phyloP scores from a whole-genome alignment of 2,797 vertebrate species.

The Phrynocephalus vlangalii region DNA sequence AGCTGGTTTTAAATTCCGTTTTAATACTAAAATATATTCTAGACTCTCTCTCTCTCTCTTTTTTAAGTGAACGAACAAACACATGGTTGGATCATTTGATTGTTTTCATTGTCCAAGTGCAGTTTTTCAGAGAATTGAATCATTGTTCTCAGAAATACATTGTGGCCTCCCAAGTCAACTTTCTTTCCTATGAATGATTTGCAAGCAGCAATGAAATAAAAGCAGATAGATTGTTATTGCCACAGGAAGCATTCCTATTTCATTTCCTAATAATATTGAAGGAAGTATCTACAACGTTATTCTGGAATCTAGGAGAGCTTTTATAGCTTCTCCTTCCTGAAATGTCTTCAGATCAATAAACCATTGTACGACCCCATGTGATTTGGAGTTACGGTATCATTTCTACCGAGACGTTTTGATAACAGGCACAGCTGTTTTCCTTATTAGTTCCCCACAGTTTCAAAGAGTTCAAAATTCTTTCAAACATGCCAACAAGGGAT shows the following conservation, averaged over 20 bases:
- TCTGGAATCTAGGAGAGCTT: background rate
- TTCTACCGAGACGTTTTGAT: background rate
- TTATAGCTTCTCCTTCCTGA: background rate
- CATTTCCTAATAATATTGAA: background rate
- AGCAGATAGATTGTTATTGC: background rate
- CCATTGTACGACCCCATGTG: background rate
- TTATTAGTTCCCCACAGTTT: background rate
- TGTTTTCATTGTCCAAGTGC: background rate
- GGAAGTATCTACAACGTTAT: background rate
- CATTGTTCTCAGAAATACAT: background rate
- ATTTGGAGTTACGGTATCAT: background rate
- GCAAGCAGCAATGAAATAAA: background rate
- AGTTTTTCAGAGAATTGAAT: background rate
- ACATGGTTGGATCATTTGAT: background rate
- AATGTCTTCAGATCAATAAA: background rate
- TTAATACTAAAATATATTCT: background rate
- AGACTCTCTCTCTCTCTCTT: background rate
- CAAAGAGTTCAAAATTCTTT: background rate
- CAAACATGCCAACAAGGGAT: too few relatives aligned
- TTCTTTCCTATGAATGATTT: background rate
- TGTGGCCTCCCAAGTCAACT: background rate
- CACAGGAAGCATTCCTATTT: background rate
- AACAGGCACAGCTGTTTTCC: background rate
- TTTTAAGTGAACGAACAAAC: background rate
- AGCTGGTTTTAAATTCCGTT: constrained; percentile 7